These are phyloP conservation scores for Vicugna pacos DNA, from an alignment of 2,113 vertebrate genomes.

Conservation along the genomic window DNA sequence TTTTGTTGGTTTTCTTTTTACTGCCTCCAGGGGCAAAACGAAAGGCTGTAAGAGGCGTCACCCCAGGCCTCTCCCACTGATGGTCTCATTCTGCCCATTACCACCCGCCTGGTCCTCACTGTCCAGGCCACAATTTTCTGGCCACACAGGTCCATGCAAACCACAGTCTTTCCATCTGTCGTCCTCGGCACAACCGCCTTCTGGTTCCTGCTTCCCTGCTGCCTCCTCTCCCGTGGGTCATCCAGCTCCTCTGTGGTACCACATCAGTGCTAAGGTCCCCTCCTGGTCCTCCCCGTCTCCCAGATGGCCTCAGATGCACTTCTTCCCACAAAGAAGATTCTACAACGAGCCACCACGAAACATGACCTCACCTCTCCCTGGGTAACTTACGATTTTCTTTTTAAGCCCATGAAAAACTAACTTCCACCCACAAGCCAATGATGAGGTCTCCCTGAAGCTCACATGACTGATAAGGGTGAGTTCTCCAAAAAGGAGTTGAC, in stretches of 20 bases:
- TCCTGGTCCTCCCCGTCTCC: fast-evolving
- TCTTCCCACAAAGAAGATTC: fast-evolving
- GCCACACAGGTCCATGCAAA: neutral
- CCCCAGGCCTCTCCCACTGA: fast-evolving
- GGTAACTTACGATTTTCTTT: too few species aligned
- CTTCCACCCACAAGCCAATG: neutral
- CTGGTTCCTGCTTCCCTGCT: too few species aligned
- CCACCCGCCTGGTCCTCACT: neutral
- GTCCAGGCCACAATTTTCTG: fast-evolving
- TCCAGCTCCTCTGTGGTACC: fast-evolving
- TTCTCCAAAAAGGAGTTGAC: neutral
- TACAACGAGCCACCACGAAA: fast-evolving
- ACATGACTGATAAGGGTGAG: too few species aligned
- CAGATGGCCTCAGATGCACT: neutral
- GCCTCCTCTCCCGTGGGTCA: fast-evolving
- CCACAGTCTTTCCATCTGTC: neutral
- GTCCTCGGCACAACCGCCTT: fast-evolving
- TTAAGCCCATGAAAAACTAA: too few species aligned
- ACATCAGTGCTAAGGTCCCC: fast-evolving
- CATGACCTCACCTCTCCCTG: fast-evolving
- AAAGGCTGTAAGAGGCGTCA: too few species aligned
- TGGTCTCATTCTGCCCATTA: too few species aligned
- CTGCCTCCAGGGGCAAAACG: neutral
- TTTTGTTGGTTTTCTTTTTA: neutral
- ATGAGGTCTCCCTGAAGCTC: too few species aligned